Evolutionary conservation across 2,113 vertebrate genomes (phyloP).

Genomic region (Romanogobio albipinnatus): DNA sequence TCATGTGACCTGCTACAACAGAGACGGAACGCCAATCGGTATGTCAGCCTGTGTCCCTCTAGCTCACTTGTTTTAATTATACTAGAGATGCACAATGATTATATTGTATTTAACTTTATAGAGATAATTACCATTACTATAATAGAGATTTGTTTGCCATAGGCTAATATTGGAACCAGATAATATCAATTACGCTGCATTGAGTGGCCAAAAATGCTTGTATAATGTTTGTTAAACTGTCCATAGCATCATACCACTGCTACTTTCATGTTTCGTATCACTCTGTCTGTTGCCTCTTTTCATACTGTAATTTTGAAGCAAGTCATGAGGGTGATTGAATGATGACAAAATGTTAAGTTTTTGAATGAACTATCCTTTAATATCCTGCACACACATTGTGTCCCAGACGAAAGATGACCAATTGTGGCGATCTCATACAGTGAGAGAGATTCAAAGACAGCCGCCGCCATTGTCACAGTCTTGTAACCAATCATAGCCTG

Average conservation of each 20-base stretch:
- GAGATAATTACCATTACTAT: no score
- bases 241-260: not conserved
- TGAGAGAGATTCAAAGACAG: no score
- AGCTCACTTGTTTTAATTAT: not conserved
- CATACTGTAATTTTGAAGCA: no score
- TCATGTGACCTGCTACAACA: slow-evolving; percentile 82
- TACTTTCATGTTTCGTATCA: not conserved
- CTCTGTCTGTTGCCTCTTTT: not conserved
- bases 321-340: no score
- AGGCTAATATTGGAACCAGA: not conserved
- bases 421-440: no score
- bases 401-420: no score
- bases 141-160: no score
- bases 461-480: no score
- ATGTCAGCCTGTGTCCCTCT: slow-evolving; percentile 54
- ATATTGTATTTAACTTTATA: not conserved
- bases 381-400: no score
- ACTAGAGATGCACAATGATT: not conserved
- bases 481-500: no score
- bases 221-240: not conserved
- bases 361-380: no score
- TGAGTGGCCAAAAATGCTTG: not conserved
- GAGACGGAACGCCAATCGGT: slow-evolving; percentile 86
- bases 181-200: not conserved
- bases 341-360: no score